phyloP scores from a whole-genome alignment of 2,888 invertebrate species.

The Mesorhabditis belari region DNA sequence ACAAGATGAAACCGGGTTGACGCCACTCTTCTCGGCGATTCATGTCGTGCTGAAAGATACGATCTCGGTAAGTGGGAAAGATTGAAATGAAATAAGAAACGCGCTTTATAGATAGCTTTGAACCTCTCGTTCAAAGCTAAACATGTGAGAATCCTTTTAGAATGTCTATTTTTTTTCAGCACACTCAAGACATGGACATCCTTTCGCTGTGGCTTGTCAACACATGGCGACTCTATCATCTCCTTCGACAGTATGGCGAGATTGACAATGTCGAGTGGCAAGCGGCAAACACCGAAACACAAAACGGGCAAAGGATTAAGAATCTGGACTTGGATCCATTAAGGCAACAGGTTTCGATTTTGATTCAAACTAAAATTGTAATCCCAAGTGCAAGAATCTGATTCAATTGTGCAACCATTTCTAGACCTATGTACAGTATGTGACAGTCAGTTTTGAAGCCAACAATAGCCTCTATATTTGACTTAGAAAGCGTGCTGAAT shows the following conservation, averaged over 20 bases:
- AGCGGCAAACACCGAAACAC: conserved; percentile 39
- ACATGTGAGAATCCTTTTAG: background rate
- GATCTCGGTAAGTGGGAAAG: conserved; percentile 53
- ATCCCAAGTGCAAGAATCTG: too few species aligned
- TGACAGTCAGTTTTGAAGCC: too few species aligned
- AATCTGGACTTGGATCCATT: conserved; percentile 41
- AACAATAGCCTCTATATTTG: too few species aligned
- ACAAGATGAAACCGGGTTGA: conserved; percentile 82
- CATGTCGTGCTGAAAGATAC: conserved; percentile 70
- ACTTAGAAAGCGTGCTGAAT: too few species aligned
- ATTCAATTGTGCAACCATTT: too few species aligned
- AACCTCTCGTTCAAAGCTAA: background rate
- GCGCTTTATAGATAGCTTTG: background rate
- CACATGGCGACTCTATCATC: conserved; percentile 75
- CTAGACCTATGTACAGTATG: too few species aligned
- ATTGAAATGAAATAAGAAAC: background rate
- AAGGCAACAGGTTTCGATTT: conserved; percentile 35
- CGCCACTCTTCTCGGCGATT: conserved; percentile 68
- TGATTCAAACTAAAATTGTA: too few species aligned
- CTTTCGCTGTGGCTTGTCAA: conserved; percentile 64
- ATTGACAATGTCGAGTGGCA: conserved; percentile 59
- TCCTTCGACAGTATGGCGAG: conserved; percentile 89
- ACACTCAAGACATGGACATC: conserved; percentile 72
- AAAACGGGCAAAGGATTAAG: conserved; percentile 35
- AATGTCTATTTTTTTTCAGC: conserved; percentile 53